phyloP scores from a whole-genome alignment of 2,113 vertebrate species.

The Sclerurus mexicanus region DNA sequence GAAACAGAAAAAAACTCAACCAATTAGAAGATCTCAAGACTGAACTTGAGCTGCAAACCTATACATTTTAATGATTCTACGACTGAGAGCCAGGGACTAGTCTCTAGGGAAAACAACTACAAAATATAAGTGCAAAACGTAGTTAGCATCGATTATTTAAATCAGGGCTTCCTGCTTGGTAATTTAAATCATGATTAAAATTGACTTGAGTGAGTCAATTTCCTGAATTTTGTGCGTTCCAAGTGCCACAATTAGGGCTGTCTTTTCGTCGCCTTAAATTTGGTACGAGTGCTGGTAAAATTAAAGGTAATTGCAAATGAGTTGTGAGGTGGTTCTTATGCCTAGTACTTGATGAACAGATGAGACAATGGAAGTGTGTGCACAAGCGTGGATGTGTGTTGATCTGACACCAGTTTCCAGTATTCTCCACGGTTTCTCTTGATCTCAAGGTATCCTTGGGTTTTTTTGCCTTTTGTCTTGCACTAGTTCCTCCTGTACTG shows the following conservation, averaged over 20 bases:
- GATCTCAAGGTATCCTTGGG: neutral
- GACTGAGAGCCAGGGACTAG: neutral
- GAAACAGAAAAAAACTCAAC: neutral
- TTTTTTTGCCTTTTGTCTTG: neutral
- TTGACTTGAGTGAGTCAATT: constrained; percentile 2
- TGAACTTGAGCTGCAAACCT: neutral
- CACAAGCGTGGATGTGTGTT: neutral
- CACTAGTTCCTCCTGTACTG: constrained; percentile 95
- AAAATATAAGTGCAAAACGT: neutral
- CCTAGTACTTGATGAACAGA: neutral
- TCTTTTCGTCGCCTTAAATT: neutral
- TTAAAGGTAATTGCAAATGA: neutral
- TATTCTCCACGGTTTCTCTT: neutral
- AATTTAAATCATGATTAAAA: constrained; percentile 55
- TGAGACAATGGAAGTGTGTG: neutral
- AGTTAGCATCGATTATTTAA: constrained; percentile 45
- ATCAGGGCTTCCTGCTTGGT: constrained; percentile 36
- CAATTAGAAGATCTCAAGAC: neutral
- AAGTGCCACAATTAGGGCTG: neutral
- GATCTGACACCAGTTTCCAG: neutral
- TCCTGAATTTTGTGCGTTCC: neutral
- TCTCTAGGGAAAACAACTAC: neutral
- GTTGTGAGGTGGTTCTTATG: neutral
- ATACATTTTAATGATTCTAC: neutral
- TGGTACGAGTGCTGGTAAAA: neutral